Evolutionary conservation across 2,888 invertebrate species (phyloP).

Genomic region (Eurytoma californica): DNA sequence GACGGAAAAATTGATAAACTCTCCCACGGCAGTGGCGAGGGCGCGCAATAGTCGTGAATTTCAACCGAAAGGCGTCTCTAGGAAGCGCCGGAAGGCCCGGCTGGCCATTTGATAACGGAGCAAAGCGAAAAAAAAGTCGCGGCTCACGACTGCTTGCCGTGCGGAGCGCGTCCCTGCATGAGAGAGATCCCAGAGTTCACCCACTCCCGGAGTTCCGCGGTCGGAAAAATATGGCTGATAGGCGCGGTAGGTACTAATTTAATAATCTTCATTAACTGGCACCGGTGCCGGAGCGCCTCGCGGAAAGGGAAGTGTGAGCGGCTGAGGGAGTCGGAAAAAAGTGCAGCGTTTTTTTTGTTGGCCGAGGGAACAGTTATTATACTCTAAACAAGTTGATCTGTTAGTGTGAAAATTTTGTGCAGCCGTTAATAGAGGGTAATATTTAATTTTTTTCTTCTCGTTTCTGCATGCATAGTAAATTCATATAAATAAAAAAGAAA

Average conservation of each 20-base stretch:
- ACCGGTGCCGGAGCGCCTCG: constrained; percentile 54
- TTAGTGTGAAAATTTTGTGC: too few relatives aligned
- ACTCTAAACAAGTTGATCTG: too few relatives aligned
- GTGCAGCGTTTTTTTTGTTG: too few relatives aligned
- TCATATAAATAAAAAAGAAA: too few relatives aligned
- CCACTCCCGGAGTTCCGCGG: constrained; percentile 17
- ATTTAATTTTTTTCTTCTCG: too few relatives aligned
- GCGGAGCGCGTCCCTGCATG: not conserved
- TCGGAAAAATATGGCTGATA: constrained; percentile 60
- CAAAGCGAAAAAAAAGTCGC: not conserved
- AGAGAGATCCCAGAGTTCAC: not conserved
- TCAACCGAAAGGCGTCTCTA: constrained; percentile 20
- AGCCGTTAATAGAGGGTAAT: too few relatives aligned
- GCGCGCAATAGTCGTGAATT: constrained; percentile 26
- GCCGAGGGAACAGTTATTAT: too few relatives aligned
- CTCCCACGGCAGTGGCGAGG: constrained; percentile 25
- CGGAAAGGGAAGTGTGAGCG: constrained; percentile 32
- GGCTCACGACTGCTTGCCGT: constrained; percentile 14
- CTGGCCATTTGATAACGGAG: not conserved
- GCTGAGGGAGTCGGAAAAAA: constrained; percentile 55
- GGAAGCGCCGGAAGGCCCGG: constrained; percentile 21
- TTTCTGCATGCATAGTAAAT: too few relatives aligned
- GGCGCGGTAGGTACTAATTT: constrained; percentile 71
- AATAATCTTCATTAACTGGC: constrained; percentile 70
- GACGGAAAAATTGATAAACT: constrained; percentile 55